Percentiles rank a stretch among this genome's conserved stretches.
These are phyloP conservation scores for Aphidius gifuensis DNA, from an alignment of 1,140 invertebrate genomes.

Conservation along the genomic window DNA sequence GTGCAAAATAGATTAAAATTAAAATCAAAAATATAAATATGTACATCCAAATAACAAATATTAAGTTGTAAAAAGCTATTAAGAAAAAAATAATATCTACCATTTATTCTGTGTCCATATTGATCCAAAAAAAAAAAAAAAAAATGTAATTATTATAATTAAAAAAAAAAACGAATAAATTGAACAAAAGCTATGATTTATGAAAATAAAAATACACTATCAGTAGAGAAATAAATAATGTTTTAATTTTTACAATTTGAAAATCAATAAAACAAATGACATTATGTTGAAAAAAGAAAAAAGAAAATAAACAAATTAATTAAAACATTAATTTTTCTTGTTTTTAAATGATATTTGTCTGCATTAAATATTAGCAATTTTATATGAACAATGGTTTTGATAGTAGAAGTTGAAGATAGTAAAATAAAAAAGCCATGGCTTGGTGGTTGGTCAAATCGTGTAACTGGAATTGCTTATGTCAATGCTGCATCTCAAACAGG, in stretches of 20 bases:
- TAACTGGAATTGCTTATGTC: constrained; percentile 59
- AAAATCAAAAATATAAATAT: constrained; percentile 14
- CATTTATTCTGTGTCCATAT: no score
- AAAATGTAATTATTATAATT: constrained; percentile 12
- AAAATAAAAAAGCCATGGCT: constrained; percentile 62
- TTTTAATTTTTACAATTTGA: neutral
- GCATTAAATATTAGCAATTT: neutral
- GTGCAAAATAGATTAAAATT: neutral
- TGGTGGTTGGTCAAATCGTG: constrained; percentile 61
- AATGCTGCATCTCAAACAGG: constrained; percentile 66
- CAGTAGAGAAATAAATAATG: no score
- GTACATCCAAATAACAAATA: constrained; percentile 18
- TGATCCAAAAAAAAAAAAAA: neutral
- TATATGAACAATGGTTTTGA: constrained; percentile 35
- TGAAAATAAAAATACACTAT: neutral
- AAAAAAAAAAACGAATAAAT: constrained; percentile 16
- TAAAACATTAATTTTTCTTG: neutral
- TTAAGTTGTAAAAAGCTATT: constrained; percentile 26
- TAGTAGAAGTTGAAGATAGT: constrained; percentile 59
- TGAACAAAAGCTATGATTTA: constrained; percentile 19
- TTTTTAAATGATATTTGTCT: neutral
- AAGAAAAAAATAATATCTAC: constrained; percentile 4
- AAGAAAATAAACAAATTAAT: constrained; percentile 6
- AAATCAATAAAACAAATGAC: constrained; percentile 1
- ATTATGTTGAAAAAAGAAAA: neutral